Evolutionary conservation across 2,113 vertebrate species (phyloP), one percentile per base, ranked within the genome.

Genomic region (Callopanchax toddi): DNA sequence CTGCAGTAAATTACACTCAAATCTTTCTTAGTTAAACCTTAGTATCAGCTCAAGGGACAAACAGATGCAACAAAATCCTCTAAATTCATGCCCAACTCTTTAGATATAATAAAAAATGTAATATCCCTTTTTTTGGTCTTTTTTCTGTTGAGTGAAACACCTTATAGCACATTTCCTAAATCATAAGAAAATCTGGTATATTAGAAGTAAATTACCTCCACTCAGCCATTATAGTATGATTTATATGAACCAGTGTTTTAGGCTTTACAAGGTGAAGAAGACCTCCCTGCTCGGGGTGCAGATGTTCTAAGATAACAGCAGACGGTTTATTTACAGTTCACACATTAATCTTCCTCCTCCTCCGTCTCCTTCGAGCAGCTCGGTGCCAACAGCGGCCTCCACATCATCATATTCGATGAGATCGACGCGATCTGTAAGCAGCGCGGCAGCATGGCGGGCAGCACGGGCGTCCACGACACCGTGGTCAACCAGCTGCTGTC

Each of bases 401-500:
- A 99, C 76, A 99, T 99, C 89, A 96, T 99, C 81, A 99, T 99
- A 81, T 96, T 99, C 36, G 97, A 99, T 65, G 97, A 99, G 90
- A 98, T 99, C 0, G 97, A 98, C 36, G 97, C 97, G 11, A 99
- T 99, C 90, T 99, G 97, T 80, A 99, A 99, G 86, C 97, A 99
- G 90, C 93, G 97, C 37, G 97, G 96, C 52, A 98, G 96, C 89
- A 98, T 99, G 97, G 96, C 96, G 0, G 97, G 97, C 0, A 99
- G 97, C 90, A 98, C 96, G 0, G 97, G 97, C 0, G 97, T 99
- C 74, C 97, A 99, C 0, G 97, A 99, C 87, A 99, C 96, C 0
- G 96, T 98, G 0, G 97, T 99, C 74, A 99, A 99, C 91, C 97
- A 99, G 86, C 81, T 99, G 60, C 92, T 99, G 56, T 99, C 97